phyloP scores from a whole-genome alignment of 2,113 vertebrate genomes.

The Prionailurus bengalensis region DNA sequence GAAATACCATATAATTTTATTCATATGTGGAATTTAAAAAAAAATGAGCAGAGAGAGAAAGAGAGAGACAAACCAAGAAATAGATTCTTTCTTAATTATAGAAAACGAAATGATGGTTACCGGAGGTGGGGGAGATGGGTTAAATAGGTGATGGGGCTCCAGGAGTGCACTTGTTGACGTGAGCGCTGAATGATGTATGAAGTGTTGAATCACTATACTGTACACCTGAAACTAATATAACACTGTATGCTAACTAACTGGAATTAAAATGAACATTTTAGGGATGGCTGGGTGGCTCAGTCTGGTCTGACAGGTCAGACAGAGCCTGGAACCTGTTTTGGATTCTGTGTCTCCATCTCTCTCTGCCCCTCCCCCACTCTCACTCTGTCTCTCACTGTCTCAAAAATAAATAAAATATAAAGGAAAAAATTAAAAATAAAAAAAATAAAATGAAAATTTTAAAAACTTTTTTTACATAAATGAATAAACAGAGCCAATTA shows the following conservation, averaged over 20 bases:
- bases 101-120: neutral
- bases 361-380: too few species aligned
- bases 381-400: too few species aligned
- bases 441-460: neutral
- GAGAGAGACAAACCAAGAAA: neutral
- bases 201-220: neutral
- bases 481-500: neutral
- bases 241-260: neutral
- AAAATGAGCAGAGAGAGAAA: neutral
- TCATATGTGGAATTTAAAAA: neutral
- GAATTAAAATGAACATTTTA: too few species aligned
- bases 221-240: neutral
- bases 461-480: neutral
- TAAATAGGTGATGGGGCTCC: neutral
- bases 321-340: too few species aligned
- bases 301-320: too few species aligned
- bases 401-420: too few species aligned
- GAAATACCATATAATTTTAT: neutral
- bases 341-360: too few species aligned
- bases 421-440: too few species aligned
- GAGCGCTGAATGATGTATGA: neutral
- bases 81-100: neutral
- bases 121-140: neutral
- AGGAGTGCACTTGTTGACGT: neutral
- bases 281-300: too few species aligned